Evolutionary conservation across 92 coral and sea anemone genomes (phyloP).

Genomic region (Nematostella vectensis): DNA sequence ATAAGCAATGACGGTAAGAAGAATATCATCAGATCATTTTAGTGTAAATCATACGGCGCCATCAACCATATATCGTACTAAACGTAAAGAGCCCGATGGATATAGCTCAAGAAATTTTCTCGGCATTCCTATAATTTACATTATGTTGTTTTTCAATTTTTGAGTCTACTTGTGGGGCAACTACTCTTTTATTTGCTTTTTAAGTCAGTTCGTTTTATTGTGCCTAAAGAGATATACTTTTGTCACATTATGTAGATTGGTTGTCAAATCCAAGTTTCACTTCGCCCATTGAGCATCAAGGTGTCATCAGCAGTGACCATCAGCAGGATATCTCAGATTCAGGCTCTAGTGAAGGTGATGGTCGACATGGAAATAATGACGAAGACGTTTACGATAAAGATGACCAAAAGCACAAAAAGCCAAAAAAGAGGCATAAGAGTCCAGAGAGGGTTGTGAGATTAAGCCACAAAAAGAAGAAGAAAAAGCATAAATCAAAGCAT

Average conservation of each 20-base stretch:
- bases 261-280: constrained; percentile 54
- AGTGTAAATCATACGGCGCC: too few species aligned
- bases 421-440: constrained; percentile 1
- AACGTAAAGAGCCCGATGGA: too few species aligned
- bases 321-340: constrained; percentile 9
- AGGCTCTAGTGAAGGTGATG: not conserved
- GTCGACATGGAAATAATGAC: not conserved
- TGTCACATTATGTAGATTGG: constrained; percentile 42
- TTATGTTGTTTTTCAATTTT: too few species aligned
- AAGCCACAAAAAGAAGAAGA: constrained; percentile 47
- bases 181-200: too few species aligned
- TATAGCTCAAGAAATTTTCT: too few species aligned
- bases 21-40: too few species aligned
- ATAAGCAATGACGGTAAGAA: too few species aligned
- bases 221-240: constrained; percentile 11
- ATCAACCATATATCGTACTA: too few species aligned
- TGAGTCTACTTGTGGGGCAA: too few species aligned
- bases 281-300: not conserved
- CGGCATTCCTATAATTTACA: too few species aligned
- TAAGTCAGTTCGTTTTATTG: too few species aligned
- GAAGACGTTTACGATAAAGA: constrained; percentile 3
- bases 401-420: constrained; percentile 15
- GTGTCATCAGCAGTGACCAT: not conserved
- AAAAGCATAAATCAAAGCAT: constrained; percentile 53
- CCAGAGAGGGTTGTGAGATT: constrained; percentile 24